Conservation (phyloP, 2,888 invertebrate species). For the Conomelus anceps region DNA sequence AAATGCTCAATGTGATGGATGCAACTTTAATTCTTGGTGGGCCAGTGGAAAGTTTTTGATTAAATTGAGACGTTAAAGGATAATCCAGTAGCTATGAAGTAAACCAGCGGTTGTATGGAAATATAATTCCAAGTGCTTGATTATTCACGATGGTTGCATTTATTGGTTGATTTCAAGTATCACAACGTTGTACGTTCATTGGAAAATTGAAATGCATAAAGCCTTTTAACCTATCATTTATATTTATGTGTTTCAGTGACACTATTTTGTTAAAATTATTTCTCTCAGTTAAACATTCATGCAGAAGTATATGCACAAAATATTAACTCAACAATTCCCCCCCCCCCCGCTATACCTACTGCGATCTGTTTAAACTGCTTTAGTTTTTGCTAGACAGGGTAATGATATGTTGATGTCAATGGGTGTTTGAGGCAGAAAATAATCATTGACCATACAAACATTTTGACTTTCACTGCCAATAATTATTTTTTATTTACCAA, state of each 20-base stretch:
- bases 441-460: too few species aligned
- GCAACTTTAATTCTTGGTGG: not conserved
- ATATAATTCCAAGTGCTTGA: not conserved
- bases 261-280: not conserved
- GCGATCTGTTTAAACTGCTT: too few species aligned
- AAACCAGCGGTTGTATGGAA: too few species aligned
- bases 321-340: too few species aligned
- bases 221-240: not conserved
- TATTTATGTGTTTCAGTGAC: not conserved
- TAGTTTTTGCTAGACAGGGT: too few species aligned
- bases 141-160: not conserved
- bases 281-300: not conserved
- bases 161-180: not conserved
- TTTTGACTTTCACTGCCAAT: too few species aligned
- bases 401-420: too few species aligned
- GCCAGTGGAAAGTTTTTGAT: not conserved
- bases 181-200: not conserved
- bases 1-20: not conserved
- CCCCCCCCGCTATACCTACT: too few species aligned
- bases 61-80: not conserved
- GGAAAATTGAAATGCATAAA: not conserved
- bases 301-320: too few species aligned
- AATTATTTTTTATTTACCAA: too few species aligned
- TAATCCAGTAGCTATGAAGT: not conserved
- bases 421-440: too few species aligned